Conservation (phyloP, 1,140 invertebrate species). For the Euura lappo region DNA sequence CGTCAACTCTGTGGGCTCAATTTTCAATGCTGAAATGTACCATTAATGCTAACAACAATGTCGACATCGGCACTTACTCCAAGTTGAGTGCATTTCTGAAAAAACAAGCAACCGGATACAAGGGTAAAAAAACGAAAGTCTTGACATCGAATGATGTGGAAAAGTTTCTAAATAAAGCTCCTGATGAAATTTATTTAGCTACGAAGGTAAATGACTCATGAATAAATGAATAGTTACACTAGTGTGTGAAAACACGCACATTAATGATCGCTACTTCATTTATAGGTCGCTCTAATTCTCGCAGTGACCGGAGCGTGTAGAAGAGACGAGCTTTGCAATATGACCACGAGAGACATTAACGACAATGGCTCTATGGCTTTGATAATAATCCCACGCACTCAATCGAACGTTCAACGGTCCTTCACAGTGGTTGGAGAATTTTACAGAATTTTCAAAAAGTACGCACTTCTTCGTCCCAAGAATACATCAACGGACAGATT, state of each 20-base stretch:
- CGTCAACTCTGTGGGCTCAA: slow-evolving; percentile 15
- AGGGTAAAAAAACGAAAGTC: slow-evolving; percentile 4
- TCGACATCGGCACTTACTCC: slow-evolving; percentile 15
- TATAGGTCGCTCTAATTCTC: slow-evolving; percentile 26
- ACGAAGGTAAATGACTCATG: not conserved
- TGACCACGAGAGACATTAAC: slow-evolving; percentile 31
- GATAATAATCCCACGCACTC: slow-evolving; percentile 20
- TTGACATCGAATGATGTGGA: not conserved
- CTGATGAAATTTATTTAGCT: not conserved
- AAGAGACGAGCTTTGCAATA: slow-evolving; percentile 29
- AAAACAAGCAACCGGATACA: not conserved
- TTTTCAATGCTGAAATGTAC: slow-evolving; percentile 15
- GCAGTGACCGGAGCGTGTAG: slow-evolving; percentile 30
- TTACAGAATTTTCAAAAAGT: slow-evolving; percentile 10
- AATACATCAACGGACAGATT: slow-evolving; percentile 4
- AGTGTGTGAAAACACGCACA: not conserved
- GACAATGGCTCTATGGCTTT: slow-evolving; percentile 22
- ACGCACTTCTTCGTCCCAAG: not conserved
- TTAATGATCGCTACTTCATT: not conserved
- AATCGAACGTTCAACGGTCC: not conserved
- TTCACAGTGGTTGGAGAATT: slow-evolving; percentile 10
- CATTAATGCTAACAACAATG: slow-evolving; percentile 10
- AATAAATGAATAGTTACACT: too few relatives aligned
- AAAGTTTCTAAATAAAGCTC: slow-evolving; percentile 7
- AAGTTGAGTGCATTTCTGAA: slow-evolving; percentile 20